phyloP scores from a whole-genome alignment of 2,113 vertebrate genomes.

The Ictalurus punctatus region DNA sequence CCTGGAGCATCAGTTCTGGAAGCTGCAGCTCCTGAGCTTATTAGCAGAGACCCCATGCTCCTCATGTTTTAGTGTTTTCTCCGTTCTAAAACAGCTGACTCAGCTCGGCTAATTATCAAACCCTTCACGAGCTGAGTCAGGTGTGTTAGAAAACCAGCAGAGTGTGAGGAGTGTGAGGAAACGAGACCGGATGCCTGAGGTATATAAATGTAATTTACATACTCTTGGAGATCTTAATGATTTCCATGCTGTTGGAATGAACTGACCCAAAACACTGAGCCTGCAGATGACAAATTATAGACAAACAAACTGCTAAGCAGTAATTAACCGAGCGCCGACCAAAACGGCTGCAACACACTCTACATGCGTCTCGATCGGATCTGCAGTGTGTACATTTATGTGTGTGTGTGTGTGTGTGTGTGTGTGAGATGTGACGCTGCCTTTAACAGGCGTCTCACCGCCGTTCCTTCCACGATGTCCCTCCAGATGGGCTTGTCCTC shows the following conservation, averaged over 20 bases:
- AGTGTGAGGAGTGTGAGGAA: neutral
- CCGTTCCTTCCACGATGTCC: constrained; percentile 87
- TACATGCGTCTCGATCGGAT: neutral
- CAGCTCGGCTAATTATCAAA: constrained; percentile 25
- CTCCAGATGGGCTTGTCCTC: constrained; percentile 88
- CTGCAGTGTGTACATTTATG: neutral
- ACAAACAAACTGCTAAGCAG: constrained; percentile 31
- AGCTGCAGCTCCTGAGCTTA: neutral
- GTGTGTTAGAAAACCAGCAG: neutral
- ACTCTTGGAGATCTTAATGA: neutral
- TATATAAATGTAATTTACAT: neutral
- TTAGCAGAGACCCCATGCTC: constrained; percentile 6
- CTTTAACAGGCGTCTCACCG: constrained; percentile 73
- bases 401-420: neutral
- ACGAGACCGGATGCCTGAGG: neutral
- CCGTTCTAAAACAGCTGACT: neutral
- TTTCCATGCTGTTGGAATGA: neutral
- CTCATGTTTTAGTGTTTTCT: neutral
- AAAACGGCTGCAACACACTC: neutral
- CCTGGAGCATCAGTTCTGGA: neutral
- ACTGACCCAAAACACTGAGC: neutral
- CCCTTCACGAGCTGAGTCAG: constrained; percentile 27
- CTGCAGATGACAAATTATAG: constrained; percentile 28
- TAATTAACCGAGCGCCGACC: constrained; percentile 10
- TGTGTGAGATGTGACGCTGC: neutral